Percentiles rank a stretch among this genome's conserved stretches.
phyloP scores from a whole-genome alignment of 2,888 invertebrate genomes.

The Campoplex nolae region DNA sequence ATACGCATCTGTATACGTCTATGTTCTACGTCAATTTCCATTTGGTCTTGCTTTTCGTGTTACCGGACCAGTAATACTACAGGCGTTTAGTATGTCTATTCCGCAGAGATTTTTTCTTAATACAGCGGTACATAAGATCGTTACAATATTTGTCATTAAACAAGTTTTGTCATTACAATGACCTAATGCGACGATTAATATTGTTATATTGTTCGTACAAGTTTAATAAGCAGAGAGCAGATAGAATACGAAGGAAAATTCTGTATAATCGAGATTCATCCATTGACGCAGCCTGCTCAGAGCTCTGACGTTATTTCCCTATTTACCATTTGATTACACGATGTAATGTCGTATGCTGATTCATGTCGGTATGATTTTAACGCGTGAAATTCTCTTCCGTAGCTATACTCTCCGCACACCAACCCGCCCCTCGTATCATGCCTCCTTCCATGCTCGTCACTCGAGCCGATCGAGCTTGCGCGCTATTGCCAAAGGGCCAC shows the following conservation, averaged over 20 bases:
- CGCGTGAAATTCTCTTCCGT: conserved; percentile 32
- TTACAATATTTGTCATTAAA: no score
- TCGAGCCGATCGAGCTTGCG: conserved; percentile 17
- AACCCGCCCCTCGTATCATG: neutral
- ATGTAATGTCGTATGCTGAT: conserved; percentile 68
- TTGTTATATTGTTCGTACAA: conserved; percentile 12
- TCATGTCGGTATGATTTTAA: conserved; percentile 70
- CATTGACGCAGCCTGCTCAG: conserved; percentile 39
- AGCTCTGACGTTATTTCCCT: conserved; percentile 56
- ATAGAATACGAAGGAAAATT: no score
- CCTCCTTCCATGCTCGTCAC: neutral
- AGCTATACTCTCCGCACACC: neutral
- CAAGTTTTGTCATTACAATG: no score
- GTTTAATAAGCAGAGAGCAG: neutral
- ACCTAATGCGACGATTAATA: neutral
- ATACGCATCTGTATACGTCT: neutral
- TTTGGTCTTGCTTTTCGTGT: conserved; percentile 36
- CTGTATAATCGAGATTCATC: conserved; percentile 43
- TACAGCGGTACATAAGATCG: no score
- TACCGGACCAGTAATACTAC: neutral
- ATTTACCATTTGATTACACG: conserved; percentile 59
- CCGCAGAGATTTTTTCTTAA: no score
- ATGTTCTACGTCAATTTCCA: conserved; percentile 23
- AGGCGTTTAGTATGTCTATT: no score
- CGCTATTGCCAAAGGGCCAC: conserved; percentile 48